Base-by-base conservation (phyloP, 2,888 invertebrate species). In the Tetragonisca angustula region DNA sequence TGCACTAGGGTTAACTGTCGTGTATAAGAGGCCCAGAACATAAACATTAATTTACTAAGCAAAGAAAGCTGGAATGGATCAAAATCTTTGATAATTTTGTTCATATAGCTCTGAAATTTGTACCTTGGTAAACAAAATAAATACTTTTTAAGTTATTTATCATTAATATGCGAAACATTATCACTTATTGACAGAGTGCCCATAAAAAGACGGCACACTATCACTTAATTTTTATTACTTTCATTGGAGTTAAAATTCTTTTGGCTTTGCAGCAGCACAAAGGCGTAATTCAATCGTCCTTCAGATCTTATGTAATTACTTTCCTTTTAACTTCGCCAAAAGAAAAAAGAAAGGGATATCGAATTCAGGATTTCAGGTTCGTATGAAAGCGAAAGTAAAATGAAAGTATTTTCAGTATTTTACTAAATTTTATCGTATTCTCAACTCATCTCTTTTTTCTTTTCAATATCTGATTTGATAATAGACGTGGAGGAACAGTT, bases 61-160 rank as follows among this genome's bases (percentile, higher is more conserved):
- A 65, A 71, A 86, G 79, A 84, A 82, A 83, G 70, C 85, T 74
- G 76, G 76, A 72, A 70, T 49, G 64, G 74, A 79, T 86, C 59
- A 68, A 87, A 79, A 76, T 61, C 79, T 50, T 81, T 76, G 70
- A 83, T 71, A 85, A 76, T 87, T 87, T 81, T 79, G 79, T 88
- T 87, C 71, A 81, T 69, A 79, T 84, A 76, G 77, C 82, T 89
- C 64, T 83, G 84, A 87, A 81, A 89, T 88, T 87, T 89, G 89
- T 89, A 89, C 84, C 78, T 89, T 87, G 81, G 76, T 88, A 86
- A 87, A 81, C 70, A 68, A 82, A 86, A 85, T 85, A 87, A 83
- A 89, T 91, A 89, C 88, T 91, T 89, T 86, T 87, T 93, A 92
- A 92, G 91, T 92, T 92, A 92, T 92, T 92, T 91, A 89, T 88